A percentile compares a stretch with the other conserved stretches of the same genome.
These are phyloP conservation scores for Anastatus disparis DNA, from an alignment of 1,140 invertebrate genomes.

Conservation along the genomic window DNA sequence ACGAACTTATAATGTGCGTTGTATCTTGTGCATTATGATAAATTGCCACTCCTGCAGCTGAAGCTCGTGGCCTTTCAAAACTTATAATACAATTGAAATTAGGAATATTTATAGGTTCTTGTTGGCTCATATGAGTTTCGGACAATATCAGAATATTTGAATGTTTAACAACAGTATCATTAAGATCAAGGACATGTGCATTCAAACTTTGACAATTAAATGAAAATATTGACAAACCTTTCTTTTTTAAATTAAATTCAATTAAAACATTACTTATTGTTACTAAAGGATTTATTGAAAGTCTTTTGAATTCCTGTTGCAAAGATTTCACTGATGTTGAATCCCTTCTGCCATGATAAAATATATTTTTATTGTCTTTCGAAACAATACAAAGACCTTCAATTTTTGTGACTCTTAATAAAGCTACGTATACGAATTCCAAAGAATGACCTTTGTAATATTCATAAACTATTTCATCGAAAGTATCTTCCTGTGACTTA, in stretches of 20 bases:
- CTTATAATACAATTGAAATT: slow-evolving; percentile 24
- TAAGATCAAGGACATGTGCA: slow-evolving; percentile 23
- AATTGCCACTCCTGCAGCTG: no score
- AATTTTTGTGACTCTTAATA: background rate
- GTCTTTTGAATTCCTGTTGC: background rate
- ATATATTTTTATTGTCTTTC: background rate
- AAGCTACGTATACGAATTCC: background rate
- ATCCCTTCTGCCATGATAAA: background rate
- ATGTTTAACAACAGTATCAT: slow-evolving; percentile 19
- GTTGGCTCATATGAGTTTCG: slow-evolving; percentile 32
- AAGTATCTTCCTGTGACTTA: slow-evolving; percentile 41
- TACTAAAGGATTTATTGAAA: background rate
- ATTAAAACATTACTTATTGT: background rate
- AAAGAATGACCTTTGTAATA: background rate
- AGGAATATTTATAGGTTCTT: slow-evolving; percentile 23
- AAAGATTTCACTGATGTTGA: background rate
- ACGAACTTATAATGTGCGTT: no score
- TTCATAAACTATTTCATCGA: slow-evolving; percentile 48
- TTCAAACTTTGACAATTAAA: slow-evolving; percentile 43
- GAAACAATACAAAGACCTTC: background rate
- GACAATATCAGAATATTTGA: slow-evolving; percentile 32
- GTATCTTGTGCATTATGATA: no score
- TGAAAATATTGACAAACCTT: slow-evolving; percentile 25
- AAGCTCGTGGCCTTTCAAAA: no score
- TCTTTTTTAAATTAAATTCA: background rate